These are phyloP conservation scores for Morpho achilles DNA, from an alignment of 2,888 invertebrate genomes.

Conservation along the genomic window DNA sequence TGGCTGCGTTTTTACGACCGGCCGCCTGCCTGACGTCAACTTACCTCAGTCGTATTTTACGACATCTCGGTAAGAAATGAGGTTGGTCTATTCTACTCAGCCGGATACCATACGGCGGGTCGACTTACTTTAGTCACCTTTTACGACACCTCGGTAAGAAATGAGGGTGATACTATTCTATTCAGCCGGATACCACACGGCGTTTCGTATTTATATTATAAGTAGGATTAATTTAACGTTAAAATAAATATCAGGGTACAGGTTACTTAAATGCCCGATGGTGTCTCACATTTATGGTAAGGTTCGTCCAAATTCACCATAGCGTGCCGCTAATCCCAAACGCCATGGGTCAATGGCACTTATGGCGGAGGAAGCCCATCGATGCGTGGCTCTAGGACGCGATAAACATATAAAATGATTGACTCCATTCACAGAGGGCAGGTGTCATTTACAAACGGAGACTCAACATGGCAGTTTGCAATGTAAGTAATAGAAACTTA, in stretches of 20 bases:
- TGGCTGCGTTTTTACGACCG: too few species aligned
- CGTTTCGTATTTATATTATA: too few species aligned
- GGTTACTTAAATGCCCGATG: not conserved
- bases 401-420: slow-evolving; percentile 49
- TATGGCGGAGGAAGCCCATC: slow-evolving; percentile 47
- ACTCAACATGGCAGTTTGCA: slow-evolving; percentile 34
- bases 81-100: too few species aligned
- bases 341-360: slow-evolving; percentile 51
- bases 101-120: too few species aligned
- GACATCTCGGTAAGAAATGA: too few species aligned
- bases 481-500: slow-evolving; percentile 31
- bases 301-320: slow-evolving; percentile 17
- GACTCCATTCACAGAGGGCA: slow-evolving; percentile 23
- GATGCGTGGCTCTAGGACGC: slow-evolving; percentile 65
- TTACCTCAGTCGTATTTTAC: too few species aligned
- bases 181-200: too few species aligned
- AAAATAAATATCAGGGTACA: not conserved
- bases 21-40: too few species aligned
- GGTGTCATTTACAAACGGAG: slow-evolving; percentile 20
- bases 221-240: not conserved
- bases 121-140: too few species aligned
- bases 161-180: too few species aligned
- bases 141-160: too few species aligned
- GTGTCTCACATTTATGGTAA: slow-evolving; percentile 4
- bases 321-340: slow-evolving; percentile 29